A percentile compares a stretch with the other conserved stretches of the same genome.
Conservation (phyloP, 2,113 vertebrate genomes). For the Stegostoma tigrinum region DNA sequence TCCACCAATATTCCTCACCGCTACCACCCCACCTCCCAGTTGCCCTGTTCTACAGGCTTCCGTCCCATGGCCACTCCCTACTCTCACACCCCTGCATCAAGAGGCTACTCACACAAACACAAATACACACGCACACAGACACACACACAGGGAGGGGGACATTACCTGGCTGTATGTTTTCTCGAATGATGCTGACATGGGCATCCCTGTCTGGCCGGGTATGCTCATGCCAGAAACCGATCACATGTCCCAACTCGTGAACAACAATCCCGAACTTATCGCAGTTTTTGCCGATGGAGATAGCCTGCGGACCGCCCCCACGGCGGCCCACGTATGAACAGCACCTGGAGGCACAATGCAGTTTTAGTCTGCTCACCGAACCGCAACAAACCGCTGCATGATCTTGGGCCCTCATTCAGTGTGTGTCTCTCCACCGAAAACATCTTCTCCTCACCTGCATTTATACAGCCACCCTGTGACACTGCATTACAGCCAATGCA, state of each 20-base stretch:
- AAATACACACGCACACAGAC: too few relatives aligned
- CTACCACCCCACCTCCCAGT: too few relatives aligned
- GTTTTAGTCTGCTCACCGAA: not conserved
- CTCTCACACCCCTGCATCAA: not conserved
- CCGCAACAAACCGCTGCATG: too few relatives aligned
- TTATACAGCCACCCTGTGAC: not conserved
- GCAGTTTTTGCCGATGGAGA: slow-evolving; percentile 53
- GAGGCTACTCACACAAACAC: too few relatives aligned
- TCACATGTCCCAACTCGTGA: slow-evolving; percentile 52
- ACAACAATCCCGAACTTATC: slow-evolving; percentile 55
- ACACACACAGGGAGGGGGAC: not conserved
- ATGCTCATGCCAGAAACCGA: slow-evolving; percentile 55
- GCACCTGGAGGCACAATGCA: slow-evolving; percentile 42
- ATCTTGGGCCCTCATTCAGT: too few relatives aligned
- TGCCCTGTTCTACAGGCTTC: not conserved
- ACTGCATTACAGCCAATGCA: not conserved
- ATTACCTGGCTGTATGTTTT: slow-evolving; percentile 51
- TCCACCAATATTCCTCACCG: too few relatives aligned
- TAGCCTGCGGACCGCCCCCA: slow-evolving; percentile 48
- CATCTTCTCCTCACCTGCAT: not conserved
- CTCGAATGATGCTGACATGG: slow-evolving; percentile 50
- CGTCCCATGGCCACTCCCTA: not conserved
- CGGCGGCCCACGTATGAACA: slow-evolving; percentile 49
- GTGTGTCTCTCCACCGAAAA: not conserved
- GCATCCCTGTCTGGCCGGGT: slow-evolving; percentile 50